Conservation (phyloP, 2,113 vertebrate genomes). For the Aptenodytes forsteri region DNA sequence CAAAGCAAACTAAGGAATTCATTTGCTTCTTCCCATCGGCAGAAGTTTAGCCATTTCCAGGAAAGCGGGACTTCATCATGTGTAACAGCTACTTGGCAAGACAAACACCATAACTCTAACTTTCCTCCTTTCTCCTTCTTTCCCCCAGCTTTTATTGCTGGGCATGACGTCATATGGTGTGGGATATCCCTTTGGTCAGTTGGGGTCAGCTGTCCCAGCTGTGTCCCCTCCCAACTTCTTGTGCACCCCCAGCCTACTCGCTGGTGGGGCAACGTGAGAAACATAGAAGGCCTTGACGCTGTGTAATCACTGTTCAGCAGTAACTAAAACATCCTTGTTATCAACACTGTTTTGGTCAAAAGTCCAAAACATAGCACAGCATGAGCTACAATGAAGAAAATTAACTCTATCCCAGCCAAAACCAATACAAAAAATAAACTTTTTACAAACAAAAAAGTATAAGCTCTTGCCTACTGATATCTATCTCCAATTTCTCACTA, state of each 20-base stretch:
- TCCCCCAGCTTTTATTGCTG: not conserved
- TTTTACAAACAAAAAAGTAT: not conserved
- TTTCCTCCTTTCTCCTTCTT: not conserved
- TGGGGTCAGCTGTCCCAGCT: not conserved
- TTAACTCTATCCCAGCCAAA: not conserved
- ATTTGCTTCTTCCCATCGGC: not conserved
- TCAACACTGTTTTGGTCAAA: not conserved
- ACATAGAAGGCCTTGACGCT: not conserved
- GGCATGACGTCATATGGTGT: fast-evolving
- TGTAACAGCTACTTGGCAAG: not conserved
- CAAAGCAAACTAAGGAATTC: not conserved
- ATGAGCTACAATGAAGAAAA: not conserved
- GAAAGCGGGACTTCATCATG: not conserved
- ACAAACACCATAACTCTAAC: not conserved
- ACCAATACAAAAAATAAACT: not conserved
- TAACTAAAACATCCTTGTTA: not conserved
- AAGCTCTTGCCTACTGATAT: not conserved
- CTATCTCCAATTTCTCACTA: not conserved
- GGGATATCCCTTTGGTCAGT: not conserved
- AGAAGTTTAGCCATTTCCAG: not conserved
- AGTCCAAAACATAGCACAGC: not conserved
- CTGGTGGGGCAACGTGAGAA: not conserved
- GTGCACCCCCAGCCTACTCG: not conserved
- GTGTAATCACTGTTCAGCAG: not conserved
- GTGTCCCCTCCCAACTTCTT: not conserved